A percentile compares a stretch with the other conserved stretches of the same genome.
Conservation (phyloP, 1,140 invertebrate genomes). For the Achatina immaculata region DNA sequence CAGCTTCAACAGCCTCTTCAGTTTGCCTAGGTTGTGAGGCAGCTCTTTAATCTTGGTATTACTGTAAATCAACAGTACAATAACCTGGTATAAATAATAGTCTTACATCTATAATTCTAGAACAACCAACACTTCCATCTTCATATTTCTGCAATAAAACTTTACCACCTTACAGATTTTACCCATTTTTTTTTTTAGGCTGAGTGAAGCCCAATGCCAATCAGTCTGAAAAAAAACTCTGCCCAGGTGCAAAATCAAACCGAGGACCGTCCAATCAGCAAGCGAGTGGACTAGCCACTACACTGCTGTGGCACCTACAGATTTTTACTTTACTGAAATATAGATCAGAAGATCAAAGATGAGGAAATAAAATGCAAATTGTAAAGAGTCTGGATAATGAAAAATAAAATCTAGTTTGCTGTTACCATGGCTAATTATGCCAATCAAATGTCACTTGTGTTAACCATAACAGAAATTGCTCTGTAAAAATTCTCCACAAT, state of each 20-base stretch:
- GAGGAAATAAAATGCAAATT: too few relatives aligned
- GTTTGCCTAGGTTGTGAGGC: conserved; percentile 20
- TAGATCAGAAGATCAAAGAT: not conserved
- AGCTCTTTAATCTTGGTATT: not conserved
- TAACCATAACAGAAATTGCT: too few relatives aligned
- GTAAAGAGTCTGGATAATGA: too few relatives aligned
- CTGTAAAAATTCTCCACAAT: too few relatives aligned
- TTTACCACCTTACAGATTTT: not conserved
- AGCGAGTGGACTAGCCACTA: too few relatives aligned
- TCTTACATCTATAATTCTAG: not conserved
- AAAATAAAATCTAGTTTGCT: too few relatives aligned
- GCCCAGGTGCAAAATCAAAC: too few relatives aligned
- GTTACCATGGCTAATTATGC: too few relatives aligned
- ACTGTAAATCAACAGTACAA: not conserved
- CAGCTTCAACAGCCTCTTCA: not conserved
- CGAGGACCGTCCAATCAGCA: too few relatives aligned
- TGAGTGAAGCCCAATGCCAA: too few relatives aligned
- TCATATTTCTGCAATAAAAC: not conserved
- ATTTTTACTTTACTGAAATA: not conserved
- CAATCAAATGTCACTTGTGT: too few relatives aligned
- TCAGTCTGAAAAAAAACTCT: too few relatives aligned
- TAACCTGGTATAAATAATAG: not conserved
- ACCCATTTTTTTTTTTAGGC: not conserved
- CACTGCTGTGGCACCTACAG: not conserved
- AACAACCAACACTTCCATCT: not conserved